A percentile compares a stretch with the other conserved stretches of the same genome.
These are phyloP conservation scores for Euphonia xanthogaster DNA, from an alignment of 2,797 vertebrate genomes.

Conservation along the genomic window DNA sequence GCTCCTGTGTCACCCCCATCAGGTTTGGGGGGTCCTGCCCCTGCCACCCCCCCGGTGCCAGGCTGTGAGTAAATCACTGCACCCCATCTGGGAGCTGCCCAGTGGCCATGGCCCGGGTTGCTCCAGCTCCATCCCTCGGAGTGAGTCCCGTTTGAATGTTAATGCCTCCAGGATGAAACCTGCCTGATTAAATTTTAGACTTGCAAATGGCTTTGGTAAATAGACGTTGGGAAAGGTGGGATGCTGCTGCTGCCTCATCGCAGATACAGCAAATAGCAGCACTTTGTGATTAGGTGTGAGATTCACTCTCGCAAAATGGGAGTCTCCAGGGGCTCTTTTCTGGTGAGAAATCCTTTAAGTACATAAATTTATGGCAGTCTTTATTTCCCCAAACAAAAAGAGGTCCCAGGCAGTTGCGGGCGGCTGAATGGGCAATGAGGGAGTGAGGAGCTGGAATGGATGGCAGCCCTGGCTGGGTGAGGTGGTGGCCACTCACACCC, in stretches of 20 bases:
- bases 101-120: accelerated
- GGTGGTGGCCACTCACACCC: background rate
- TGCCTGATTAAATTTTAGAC: slow-evolving; percentile 70
- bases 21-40: background rate
- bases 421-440: background rate
- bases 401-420: background rate
- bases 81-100: background rate
- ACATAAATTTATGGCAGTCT: slow-evolving; percentile 56
- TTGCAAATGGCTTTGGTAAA: slow-evolving; percentile 71
- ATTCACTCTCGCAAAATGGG: slow-evolving; percentile 50
- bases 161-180: slow-evolving; percentile 60
- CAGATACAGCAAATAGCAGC: slow-evolving; percentile 27
- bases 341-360: slow-evolving; percentile 64
- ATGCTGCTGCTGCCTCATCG: slow-evolving; percentile 35
- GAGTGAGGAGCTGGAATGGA: background rate
- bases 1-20: background rate
- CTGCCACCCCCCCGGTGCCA: background rate
- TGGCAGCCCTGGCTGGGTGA: background rate
- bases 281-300: slow-evolving; percentile 60
- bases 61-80: background rate
- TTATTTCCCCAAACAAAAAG: slow-evolving; percentile 18
- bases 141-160: slow-evolving; percentile 38
- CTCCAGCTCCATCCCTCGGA: background rate
- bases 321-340: slow-evolving; percentile 59
- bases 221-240: slow-evolving; percentile 50